A percentile compares a stretch with the other conserved stretches of the same genome.
phyloP scores from a whole-genome alignment of 2,888 invertebrate genomes.

The Epinotia demarniana region DNA sequence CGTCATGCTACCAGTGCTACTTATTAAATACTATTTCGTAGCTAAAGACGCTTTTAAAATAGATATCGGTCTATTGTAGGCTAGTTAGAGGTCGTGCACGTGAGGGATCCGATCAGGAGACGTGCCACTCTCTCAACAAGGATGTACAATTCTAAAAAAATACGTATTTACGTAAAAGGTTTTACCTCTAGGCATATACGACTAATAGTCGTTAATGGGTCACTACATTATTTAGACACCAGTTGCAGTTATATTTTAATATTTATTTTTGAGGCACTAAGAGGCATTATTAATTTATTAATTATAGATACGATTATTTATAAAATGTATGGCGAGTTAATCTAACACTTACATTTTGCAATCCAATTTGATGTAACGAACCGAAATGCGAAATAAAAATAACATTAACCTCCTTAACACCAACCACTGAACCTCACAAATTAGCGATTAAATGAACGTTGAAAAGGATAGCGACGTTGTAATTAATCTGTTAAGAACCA shows the following conservation, averaged over 20 bases:
- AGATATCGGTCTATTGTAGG: not conserved
- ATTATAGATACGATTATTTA: too few relatives aligned
- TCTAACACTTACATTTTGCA: too few relatives aligned
- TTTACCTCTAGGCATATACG: too few relatives aligned
- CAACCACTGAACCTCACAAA: not conserved
- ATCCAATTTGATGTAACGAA: not conserved
- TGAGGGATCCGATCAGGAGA: not conserved
- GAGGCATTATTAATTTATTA: too few relatives aligned
- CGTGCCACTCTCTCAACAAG: not conserved
- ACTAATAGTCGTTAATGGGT: too few relatives aligned
- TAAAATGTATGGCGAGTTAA: too few relatives aligned
- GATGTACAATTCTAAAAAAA: constrained; percentile 7
- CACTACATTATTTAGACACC: too few relatives aligned
- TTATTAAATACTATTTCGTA: not conserved
- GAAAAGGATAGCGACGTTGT: not conserved
- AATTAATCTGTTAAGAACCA: not conserved
- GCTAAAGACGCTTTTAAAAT: not conserved
- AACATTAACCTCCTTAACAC: not conserved
- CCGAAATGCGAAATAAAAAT: not conserved
- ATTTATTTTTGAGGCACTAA: too few relatives aligned
- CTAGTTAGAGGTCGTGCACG: constrained; percentile 13
- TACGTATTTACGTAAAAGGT: not conserved
- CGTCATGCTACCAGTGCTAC: not conserved
- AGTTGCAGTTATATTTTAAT: too few relatives aligned
- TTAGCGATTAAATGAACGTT: not conserved